phyloP scores from a whole-genome alignment of 1,140 invertebrate genomes.

The Globodera rostochiensis region DNA sequence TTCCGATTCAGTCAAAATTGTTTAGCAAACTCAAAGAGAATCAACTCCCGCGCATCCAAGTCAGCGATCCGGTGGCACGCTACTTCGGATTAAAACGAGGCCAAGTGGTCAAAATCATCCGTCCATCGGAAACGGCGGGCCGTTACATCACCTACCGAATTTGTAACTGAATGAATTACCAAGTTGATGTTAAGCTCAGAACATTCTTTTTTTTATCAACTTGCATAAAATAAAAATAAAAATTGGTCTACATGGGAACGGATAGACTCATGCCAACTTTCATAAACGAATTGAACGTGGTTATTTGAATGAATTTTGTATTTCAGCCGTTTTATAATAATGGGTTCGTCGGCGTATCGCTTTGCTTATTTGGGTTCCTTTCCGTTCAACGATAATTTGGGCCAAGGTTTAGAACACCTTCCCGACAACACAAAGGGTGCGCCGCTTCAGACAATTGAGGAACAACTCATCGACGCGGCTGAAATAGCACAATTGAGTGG shows the following conservation, averaged over 20 bases:
- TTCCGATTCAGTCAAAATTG: not conserved
- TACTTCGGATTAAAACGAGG: conserved; percentile 96
- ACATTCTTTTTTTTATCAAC: not conserved
- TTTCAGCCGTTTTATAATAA: not conserved
- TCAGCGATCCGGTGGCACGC: conserved; percentile 92
- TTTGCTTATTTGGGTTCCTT: not conserved
- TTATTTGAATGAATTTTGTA: not conserved
- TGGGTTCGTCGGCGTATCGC: not conserved
- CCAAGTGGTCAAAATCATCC: conserved; percentile 96
- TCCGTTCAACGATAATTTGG: not conserved
- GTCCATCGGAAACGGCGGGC: conserved; percentile 95
- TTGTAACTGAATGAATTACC: conserved; percentile 11
- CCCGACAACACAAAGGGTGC: not conserved
- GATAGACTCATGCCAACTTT: too few species aligned
- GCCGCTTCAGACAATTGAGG: not conserved
- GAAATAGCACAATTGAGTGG: not conserved
- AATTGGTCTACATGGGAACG: too few species aligned
- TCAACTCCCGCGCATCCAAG: conserved; percentile 97
- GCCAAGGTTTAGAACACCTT: not conserved
- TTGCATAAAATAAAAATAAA: too few species aligned
- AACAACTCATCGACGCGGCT: not conserved
- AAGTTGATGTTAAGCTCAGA: not conserved
- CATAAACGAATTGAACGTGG: too few species aligned
- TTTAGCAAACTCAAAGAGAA: conserved; percentile 91
- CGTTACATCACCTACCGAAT: conserved; percentile 92